Conservation (phyloP, 2,113 vertebrate genomes). For the Hydrolagus affinis region DNA sequence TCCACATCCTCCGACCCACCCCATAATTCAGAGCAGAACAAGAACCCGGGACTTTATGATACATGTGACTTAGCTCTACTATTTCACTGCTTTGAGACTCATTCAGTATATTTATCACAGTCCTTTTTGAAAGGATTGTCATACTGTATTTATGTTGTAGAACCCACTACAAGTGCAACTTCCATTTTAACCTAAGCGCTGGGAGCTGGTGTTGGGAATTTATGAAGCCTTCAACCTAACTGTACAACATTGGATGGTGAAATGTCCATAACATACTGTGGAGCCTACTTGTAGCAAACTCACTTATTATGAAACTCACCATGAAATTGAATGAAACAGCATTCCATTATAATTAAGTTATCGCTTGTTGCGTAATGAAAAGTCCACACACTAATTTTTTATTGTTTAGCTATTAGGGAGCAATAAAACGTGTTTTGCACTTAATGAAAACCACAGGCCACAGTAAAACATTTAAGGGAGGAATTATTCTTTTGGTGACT, state of each 20-base stretch:
- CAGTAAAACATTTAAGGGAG: constrained; percentile 17
- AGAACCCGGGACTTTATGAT: no score
- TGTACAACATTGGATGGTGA: neutral
- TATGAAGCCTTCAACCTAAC: neutral
- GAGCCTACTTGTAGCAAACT: neutral
- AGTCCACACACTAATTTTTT: neutral
- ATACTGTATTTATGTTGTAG: no score
- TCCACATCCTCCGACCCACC: no score
- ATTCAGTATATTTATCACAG: no score
- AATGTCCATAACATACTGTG: neutral
- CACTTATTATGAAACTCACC: neutral
- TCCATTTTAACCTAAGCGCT: no score
- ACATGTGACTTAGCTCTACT: no score
- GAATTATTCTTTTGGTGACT: neutral
- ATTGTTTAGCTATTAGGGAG: constrained; percentile 1
- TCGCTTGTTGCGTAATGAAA: neutral
- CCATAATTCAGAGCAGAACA: no score
- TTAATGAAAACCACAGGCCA: neutral
- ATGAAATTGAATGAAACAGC: constrained; percentile 13
- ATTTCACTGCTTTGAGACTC: no score
- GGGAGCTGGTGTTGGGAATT: no score
- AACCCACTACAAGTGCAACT: no score
- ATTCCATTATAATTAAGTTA: constrained; percentile 3
- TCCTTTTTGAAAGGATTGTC: no score
- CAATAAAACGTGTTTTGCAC: neutral